A percentile compares a stretch with the other conserved stretches of the same genome.
Conservation (phyloP, 2,888 invertebrate species). For the Furcula furcula region DNA sequence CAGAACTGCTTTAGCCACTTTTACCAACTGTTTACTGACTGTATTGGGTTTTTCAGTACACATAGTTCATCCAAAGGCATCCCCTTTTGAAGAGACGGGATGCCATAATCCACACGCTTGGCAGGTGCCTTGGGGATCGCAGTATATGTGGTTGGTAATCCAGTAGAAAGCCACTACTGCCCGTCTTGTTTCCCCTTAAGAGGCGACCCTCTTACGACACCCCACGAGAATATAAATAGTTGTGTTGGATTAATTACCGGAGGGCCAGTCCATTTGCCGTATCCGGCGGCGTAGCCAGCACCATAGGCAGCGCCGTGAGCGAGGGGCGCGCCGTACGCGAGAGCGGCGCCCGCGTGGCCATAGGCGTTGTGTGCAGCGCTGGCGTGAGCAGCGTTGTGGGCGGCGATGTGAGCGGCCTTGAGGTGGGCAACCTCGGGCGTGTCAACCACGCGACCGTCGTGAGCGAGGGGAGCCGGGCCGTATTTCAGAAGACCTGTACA, state of each 20-base stretch:
- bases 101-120: too few relatives aligned
- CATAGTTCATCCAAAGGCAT: too few relatives aligned
- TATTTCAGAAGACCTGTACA: constrained; percentile 74
- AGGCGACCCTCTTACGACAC: too few relatives aligned
- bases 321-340: constrained; percentile 34
- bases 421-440: constrained; percentile 82
- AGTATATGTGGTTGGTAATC: too few relatives aligned
- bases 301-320: constrained; percentile 29
- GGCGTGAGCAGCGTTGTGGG: constrained; percentile 65
- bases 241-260: constrained; percentile 39
- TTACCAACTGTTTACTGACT: too few relatives aligned
- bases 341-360: constrained; percentile 37
- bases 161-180: too few relatives aligned
- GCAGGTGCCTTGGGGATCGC: too few relatives aligned
- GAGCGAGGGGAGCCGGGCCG: constrained; percentile 76
- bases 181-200: too few relatives aligned
- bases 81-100: too few relatives aligned
- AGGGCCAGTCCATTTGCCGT: constrained; percentile 75
- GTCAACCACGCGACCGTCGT: constrained; percentile 75
- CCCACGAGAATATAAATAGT: too few relatives aligned
- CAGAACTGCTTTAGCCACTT: too few relatives aligned
- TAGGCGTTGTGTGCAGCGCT: constrained; percentile 43
- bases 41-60: too few relatives aligned
- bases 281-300: constrained; percentile 57
- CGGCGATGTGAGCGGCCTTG: constrained; percentile 78